These are phyloP conservation scores for Chaenocephalus aceratus DNA, from an alignment of 2,113 vertebrate species.

Conservation along the genomic window DNA sequence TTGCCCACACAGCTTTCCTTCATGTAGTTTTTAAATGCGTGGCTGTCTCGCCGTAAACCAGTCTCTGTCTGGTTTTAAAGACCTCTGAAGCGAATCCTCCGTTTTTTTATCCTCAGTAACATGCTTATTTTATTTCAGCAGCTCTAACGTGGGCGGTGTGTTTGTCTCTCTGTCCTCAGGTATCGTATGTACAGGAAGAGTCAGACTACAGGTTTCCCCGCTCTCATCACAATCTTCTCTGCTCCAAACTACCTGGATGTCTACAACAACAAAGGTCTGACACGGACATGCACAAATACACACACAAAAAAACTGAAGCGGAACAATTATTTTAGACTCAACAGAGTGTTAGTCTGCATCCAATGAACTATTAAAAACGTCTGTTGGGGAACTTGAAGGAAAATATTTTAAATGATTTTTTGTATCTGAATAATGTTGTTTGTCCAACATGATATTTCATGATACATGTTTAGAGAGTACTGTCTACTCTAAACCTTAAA, in stretches of 20 bases:
- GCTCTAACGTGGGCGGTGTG: slow-evolving; percentile 36
- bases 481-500: no score
- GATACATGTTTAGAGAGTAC: no score
- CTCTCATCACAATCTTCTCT: slow-evolving; percentile 89
- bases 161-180: slow-evolving; percentile 66
- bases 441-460: neutral
- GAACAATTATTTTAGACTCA: neutral
- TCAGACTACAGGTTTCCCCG: slow-evolving; percentile 88
- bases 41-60: slow-evolving; percentile 29
- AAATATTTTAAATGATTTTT: neutral
- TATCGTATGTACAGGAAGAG: slow-evolving; percentile 90
- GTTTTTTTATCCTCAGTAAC: neutral
- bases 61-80: slow-evolving; percentile 44
- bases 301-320: neutral
- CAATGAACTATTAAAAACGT: neutral
- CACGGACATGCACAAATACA: neutral
- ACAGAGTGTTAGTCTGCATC: neutral
- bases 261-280: slow-evolving; percentile 88
- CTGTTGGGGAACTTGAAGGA: no score
- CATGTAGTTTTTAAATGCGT: slow-evolving; percentile 28
- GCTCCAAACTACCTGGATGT: slow-evolving; percentile 89
- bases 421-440: neutral
- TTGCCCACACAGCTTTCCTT: slow-evolving; percentile 16
- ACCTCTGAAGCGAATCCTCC: slow-evolving; percentile 31
- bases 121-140: slow-evolving; percentile 10